Evolutionary conservation across 2,888 invertebrate genomes (phyloP), one percentile per base, ranked within the genome.

Genomic region (Apotomis turbidana): DNA sequence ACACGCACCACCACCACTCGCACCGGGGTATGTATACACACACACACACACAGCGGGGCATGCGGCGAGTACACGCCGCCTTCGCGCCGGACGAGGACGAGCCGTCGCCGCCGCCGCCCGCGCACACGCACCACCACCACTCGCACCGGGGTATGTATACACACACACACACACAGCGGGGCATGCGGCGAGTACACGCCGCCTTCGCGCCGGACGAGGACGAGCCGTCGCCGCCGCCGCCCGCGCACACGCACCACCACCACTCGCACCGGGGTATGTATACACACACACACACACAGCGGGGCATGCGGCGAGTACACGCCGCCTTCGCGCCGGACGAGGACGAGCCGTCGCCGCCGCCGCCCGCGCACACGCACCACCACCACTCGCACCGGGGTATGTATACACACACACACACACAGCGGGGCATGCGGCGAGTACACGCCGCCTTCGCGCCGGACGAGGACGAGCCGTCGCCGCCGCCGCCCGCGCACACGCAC

Each of bases 341-440:
- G 58, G 36, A 46, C 51, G 55, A n/a, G 15, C 60, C 13, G 60
- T 59, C 36, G 36, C 55, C 10, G 57, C 13, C 8, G 12, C 44
- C 6, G 38, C 36, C 41, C 52, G 36, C 63, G 41, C 73, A 51
- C 71, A 27, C 27, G 27, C 36, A 44, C 12, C 54, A 62, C 60
- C 58, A 62, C 54, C 66, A 57, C 57, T 4, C 27, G 6, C 63
- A 63, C 64, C 55, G 55, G 44, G 55, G 64, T 64, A 44, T 27
- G 27, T 27, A 27, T 2, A 27, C 27, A 27, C 27, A 27, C 27
- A 27, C 27, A 27, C 27, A 27, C 27, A 27, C 27, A 27, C 27
- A 27, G 15, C 41, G 41, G 41, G 41, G 5, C 63, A 12, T 44
- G 63, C 58, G 8, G 12, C 57, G 12, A 36, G 41, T 41, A 8